Base-by-base conservation (phyloP, 2,113 vertebrate genomes). In the Notarius lentiginosus region DNA sequence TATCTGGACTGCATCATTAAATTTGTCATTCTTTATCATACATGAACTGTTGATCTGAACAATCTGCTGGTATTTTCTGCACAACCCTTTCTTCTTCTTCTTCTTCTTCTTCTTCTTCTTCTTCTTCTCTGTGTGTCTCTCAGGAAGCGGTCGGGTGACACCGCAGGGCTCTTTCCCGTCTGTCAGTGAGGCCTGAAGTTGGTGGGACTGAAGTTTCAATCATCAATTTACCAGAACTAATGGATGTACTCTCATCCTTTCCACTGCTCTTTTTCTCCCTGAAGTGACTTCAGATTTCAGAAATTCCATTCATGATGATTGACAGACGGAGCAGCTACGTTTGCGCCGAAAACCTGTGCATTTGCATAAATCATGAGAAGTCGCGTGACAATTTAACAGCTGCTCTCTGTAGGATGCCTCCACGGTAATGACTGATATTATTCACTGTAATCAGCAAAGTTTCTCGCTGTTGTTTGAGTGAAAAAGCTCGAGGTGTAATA, bases 291-390 rank as follows among this genome's bases (percentile, higher is more conserved):
- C 77, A 79, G 55, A 79, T 58, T 60, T 58, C n/a, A 34, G 77
- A 60, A 91, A 94, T 94, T 92, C 91, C 72, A 88, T 91, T 92
- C 94, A 92, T 89, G 91, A 93, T 95, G 95, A 96, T 94, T 95
- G 95, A 91, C 95, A 95, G 92, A 82, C 90, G 90, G 88, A 94
- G 95, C 93, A 91, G 89, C 93, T 88, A 94, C 90, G 92, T 91
- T 91, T 93, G 93, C 91, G 83, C 91, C 87, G 84, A 93, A 94
- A 93, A 95, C 92, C 90, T 94, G 91, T 90, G 77, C 87, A 96
- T 95, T 94, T 92, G 94, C 95, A 96, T 96, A 95, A 93, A 93
- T 91, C 90, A 89, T 93, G 86, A 82, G 90, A 92, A 94, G 93
- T 92, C 92, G 92, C 89, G 73, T 65, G 90, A 90, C 93, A 91